Evolutionary conservation across 30 jellyfish, hydroid and myxozoan genomes (phyloP), one percentile per base, ranked within the genome.

Genomic region (Pelagia noctiluca): DNA sequence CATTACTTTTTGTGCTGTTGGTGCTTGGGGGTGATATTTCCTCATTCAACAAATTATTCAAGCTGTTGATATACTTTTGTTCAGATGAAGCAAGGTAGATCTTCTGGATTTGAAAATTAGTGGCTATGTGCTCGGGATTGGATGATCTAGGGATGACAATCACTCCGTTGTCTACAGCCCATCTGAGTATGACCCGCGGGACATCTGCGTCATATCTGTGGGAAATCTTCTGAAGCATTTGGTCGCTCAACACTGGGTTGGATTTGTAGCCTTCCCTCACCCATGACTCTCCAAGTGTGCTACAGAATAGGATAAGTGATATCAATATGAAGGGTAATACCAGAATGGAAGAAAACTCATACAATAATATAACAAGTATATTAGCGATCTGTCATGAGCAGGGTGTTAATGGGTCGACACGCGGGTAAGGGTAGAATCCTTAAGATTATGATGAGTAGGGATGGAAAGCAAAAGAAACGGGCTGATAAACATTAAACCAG

Each of bases 211-310:
- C 96, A 69, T 62, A 66, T 23, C 68, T 57, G 78, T 49, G 86
- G 31, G 96, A 64, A 63, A 87, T 87, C 4, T 71, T 65, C 21
- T 78, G 52, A 63, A 87, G 76, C 24, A 62, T 88, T 48, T 66
- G 47, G 37, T 87, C 68, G 19, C 50, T 54, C 31, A 87, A 35
- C 25, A 87, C 91, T 24, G 96, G 96, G 66, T 87, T 87, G 50
- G 37, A 77, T 3, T 82, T 71, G 25, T 64, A 50, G 50, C 90
- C 91, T 50, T 87, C 90, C 30, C 96, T 35, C 2, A 61, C 91
- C 96, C 90, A 87, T 11, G 91, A 68, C 38, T 71, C 96, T 11
- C 96, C 96, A 23, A 87, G 84, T 8, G 96, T 78, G 71, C 96
- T 87, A 68, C 11, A 87, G 63, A 10, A 29, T 32, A 68, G 24